phyloP scores from a whole-genome alignment of 1,140 invertebrate species.

The Heterodera carotae region DNA sequence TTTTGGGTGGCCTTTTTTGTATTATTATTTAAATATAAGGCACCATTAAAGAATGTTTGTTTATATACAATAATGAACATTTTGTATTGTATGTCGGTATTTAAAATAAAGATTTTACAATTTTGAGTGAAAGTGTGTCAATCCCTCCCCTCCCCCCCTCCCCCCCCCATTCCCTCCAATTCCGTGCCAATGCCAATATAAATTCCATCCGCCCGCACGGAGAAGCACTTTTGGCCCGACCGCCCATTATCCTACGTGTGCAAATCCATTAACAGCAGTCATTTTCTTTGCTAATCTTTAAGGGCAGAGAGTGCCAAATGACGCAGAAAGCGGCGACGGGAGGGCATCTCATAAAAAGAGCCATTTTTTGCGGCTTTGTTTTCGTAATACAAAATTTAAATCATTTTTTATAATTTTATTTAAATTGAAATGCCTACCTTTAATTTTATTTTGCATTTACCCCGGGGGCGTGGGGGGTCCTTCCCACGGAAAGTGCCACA shows the following conservation, averaged over 20 bases:
- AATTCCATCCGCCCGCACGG: neutral
- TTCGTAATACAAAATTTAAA: neutral
- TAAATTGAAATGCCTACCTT: no score
- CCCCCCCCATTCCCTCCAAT: neutral
- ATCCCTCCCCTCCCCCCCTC: no score
- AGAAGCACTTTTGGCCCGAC: neutral
- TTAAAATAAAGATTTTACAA: no score
- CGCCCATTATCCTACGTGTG: neutral
- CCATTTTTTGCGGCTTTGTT: no score
- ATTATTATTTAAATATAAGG: neutral
- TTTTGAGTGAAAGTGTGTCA: no score
- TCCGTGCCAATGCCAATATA: neutral
- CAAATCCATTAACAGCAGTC: slow-evolving; percentile 3
- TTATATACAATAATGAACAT: no score
- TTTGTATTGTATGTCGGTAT: no score
- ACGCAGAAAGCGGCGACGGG: no score
- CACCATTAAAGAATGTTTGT: no score
- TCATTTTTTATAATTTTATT: no score
- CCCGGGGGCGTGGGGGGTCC: no score
- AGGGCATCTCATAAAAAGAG: no score
- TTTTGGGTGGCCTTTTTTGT: slow-evolving; percentile 1
- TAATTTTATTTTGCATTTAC: neutral
- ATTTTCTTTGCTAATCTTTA: neutral
- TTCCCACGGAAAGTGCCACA: neutral
- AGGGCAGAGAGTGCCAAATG: neutral